Conservation (phyloP, 2,113 vertebrate genomes). For the Chaetodon auriga region DNA sequence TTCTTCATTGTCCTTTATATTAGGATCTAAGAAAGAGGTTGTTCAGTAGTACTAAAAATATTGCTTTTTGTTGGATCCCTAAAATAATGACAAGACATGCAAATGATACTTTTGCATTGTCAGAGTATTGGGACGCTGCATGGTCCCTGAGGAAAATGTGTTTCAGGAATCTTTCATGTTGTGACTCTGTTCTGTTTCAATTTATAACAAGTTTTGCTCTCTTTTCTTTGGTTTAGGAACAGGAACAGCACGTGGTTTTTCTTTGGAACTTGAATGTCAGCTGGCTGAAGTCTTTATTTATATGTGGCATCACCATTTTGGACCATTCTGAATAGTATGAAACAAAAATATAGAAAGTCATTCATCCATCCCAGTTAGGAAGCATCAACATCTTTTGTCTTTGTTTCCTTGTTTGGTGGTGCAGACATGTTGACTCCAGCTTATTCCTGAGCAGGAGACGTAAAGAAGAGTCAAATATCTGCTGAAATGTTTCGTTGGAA, state of each 20-base stretch:
- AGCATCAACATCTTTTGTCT: not conserved
- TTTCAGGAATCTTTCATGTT: not conserved
- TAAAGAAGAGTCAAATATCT: slow-evolving; percentile 9
- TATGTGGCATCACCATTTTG: not conserved
- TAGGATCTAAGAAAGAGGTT: not conserved
- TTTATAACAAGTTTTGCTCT: not conserved
- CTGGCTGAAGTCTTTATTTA: not conserved
- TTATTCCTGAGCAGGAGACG: slow-evolving; percentile 4
- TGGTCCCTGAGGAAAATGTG: not conserved
- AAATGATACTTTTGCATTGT: not conserved
- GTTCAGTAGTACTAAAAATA: not conserved
- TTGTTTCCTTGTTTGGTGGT: slow-evolving; percentile 12
- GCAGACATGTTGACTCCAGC: slow-evolving; percentile 23
- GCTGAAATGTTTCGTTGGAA: slow-evolving; percentile 8
- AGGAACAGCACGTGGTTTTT: not conserved
- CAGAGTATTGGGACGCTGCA: not conserved
- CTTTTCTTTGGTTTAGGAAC: not conserved
- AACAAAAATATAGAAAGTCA: not conserved
- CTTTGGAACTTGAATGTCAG: not conserved
- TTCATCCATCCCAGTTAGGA: not conserved
- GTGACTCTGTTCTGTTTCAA: not conserved
- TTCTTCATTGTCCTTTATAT: not conserved
- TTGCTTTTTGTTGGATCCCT: not conserved
- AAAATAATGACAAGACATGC: not conserved
- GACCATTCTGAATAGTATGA: not conserved